Conservation (phyloP, 2,888 invertebrate species). For the Hirtodrosophila confusa region DNA sequence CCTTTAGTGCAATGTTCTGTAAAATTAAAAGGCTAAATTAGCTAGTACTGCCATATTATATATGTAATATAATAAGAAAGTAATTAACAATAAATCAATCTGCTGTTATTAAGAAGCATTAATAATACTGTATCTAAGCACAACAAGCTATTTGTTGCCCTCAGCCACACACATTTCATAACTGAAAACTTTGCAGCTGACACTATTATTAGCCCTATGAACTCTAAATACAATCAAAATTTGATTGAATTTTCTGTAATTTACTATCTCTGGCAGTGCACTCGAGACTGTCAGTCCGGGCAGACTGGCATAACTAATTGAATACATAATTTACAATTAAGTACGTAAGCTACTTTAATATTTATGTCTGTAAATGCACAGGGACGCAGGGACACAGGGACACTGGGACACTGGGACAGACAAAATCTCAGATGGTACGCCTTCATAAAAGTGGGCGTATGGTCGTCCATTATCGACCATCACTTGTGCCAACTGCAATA, state of each 20-base stretch:
- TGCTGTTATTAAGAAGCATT: too few relatives aligned
- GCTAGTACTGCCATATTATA: too few relatives aligned
- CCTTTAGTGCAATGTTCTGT: too few relatives aligned
- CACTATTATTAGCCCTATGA: slow-evolving; percentile 28
- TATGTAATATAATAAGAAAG: too few relatives aligned
- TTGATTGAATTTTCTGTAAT: slow-evolving; percentile 46
- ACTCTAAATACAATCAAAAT: slow-evolving; percentile 28
- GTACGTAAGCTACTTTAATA: slow-evolving; percentile 77
- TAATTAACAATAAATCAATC: too few relatives aligned
- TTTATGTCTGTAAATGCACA: slow-evolving; percentile 67
- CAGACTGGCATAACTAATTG: slow-evolving; percentile 68
- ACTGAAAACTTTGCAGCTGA: slow-evolving; percentile 39
- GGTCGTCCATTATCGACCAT: slow-evolving; percentile 70
- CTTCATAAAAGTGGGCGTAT: slow-evolving; percentile 14
- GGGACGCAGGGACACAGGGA: slow-evolving; percentile 19
- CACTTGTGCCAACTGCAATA: slow-evolving; percentile 78
- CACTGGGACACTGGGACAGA: slow-evolving; percentile 3
- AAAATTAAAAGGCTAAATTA: too few relatives aligned
- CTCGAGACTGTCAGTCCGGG: slow-evolving; percentile 20
- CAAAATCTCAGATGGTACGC: slow-evolving; percentile 17
- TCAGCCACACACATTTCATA: not conserved
- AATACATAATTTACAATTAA: slow-evolving; percentile 77
- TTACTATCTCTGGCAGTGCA: slow-evolving; percentile 16
- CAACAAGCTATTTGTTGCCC: too few relatives aligned
- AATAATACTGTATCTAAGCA: too few relatives aligned